A percentile compares a stretch with the other conserved stretches of the same genome.
phyloP scores from a whole-genome alignment of 2,797 vertebrate genomes.

The Cossypha niveicapilla region DNA sequence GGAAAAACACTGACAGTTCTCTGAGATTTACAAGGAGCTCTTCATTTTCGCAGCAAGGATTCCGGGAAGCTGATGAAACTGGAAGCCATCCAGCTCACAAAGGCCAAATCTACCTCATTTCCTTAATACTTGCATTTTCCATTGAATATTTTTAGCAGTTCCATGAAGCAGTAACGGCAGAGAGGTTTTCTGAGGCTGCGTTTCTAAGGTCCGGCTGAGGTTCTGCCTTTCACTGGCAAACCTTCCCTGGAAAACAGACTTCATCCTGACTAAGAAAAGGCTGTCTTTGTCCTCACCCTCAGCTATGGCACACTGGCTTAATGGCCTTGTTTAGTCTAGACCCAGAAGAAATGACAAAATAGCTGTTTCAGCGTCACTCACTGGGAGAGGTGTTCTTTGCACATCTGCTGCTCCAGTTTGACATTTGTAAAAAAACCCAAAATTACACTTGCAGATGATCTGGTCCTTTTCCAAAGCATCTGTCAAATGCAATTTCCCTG shows the following conservation, averaged over 20 bases:
- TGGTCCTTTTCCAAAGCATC: neutral
- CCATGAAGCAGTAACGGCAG: slow-evolving; percentile 19
- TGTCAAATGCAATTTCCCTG: neutral
- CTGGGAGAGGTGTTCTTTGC: neutral
- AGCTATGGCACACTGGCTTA: neutral
- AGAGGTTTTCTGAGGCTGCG: slow-evolving; percentile 48
- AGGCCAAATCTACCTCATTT: slow-evolving; percentile 58
- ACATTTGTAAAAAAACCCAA: neutral
- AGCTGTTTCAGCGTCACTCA: neutral
- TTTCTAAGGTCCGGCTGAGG: neutral
- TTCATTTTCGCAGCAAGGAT: neutral
- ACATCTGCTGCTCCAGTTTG: neutral
- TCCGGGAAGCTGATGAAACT: slow-evolving; percentile 66
- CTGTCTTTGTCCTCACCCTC: slow-evolving; percentile 25
- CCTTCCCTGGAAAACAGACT: slow-evolving; percentile 1
- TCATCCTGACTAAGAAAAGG: slow-evolving; percentile 32
- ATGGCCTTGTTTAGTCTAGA: slow-evolving; percentile 5
- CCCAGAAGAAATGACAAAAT: slow-evolving; percentile 16
- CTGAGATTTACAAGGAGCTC: slow-evolving; percentile 58
- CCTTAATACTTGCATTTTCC: slow-evolving; percentile 66
- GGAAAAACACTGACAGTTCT: slow-evolving; percentile 36
- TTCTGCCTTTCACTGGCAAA: slow-evolving; percentile 28
- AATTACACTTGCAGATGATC: slow-evolving; percentile 41
- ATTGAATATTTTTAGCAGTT: slow-evolving; percentile 56
- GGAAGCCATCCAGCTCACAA: slow-evolving; percentile 49